Evolutionary conservation across 23 tunicate genomes (phyloP).

Genomic region (Oikopleura albicans): DNA sequence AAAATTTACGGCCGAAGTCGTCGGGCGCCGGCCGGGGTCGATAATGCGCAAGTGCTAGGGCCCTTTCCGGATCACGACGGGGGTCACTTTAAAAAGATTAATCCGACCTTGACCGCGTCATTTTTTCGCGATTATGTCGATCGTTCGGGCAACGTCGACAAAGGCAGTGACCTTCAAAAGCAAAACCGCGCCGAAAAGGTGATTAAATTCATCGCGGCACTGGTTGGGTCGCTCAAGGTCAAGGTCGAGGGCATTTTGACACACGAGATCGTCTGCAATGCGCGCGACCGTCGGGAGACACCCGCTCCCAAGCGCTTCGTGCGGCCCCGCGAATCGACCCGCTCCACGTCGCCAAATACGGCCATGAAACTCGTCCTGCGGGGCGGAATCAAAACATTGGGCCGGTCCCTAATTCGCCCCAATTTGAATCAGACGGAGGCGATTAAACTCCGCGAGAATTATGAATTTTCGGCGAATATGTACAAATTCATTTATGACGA

Average conservation of each 20-base stretch:
- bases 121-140: not conserved
- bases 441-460: not conserved
- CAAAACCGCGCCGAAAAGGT: not conserved
- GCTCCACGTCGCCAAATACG: not conserved
- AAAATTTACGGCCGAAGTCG: no score
- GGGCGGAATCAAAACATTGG: not conserved
- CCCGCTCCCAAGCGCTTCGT: not conserved
- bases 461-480: not conserved
- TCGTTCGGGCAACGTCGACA: not conserved
- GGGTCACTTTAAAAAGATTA: not conserved
- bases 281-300: not conserved
- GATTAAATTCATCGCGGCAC: not conserved
- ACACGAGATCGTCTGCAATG: not conserved
- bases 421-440: not conserved
- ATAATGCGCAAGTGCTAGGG: not conserved
- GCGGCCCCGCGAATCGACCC: not conserved
- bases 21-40: not conserved
- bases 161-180: not conserved
- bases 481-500: not conserved
- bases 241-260: not conserved
- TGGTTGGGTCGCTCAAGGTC: not conserved
- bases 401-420: not conserved
- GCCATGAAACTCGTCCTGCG: constrained; percentile 5
- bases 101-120: not conserved
- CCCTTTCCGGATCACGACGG: constrained; percentile 10